phyloP scores from a whole-genome alignment of 2,113 vertebrate genomes.

The Alouatta palliata region DNA sequence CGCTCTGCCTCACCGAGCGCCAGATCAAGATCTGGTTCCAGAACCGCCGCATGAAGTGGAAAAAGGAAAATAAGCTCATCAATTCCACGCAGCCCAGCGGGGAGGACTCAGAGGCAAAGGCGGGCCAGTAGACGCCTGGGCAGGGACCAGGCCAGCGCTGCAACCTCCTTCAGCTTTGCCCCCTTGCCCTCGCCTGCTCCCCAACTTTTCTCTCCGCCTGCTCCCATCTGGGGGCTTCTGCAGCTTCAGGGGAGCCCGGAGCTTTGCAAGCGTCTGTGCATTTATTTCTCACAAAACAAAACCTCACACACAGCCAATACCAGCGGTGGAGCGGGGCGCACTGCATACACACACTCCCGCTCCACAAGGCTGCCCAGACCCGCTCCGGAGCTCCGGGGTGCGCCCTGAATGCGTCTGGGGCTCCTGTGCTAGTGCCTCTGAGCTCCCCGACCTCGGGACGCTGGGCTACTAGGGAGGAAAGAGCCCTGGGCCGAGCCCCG shows the following conservation, averaged over 20 bases:
- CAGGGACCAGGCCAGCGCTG: conserved; percentile 69
- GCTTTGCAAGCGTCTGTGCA: conserved; percentile 78
- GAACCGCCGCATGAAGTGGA: conserved; percentile 92
- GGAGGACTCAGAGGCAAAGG: conserved; percentile 88
- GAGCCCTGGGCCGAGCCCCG: not conserved
- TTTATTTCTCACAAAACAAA: conserved; percentile 74
- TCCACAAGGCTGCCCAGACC: conserved; percentile 29
- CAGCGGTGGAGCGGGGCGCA: not conserved
- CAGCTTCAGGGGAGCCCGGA: conserved; percentile 81
- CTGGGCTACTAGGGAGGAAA: conserved; percentile 41
- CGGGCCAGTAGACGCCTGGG: conserved; percentile 84
- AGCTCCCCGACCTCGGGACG: not conserved
- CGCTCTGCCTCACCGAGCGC: conserved; percentile 90
- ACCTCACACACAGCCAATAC: conserved; percentile 16
- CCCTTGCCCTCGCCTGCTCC: conserved; percentile 67
- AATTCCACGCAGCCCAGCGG: conserved; percentile 87
- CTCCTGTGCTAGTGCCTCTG: not conserved
- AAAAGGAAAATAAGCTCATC: conserved; percentile 92
- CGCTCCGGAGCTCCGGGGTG: not conserved
- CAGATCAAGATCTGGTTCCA: conserved; percentile 94
- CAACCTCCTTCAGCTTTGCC: conserved; percentile 79
- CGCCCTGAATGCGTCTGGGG: not conserved
- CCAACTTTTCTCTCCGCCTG: conserved; percentile 75
- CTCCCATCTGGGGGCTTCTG: conserved; percentile 70
- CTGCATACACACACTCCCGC: not conserved